A percentile compares a stretch with the other conserved stretches of the same genome.
phyloP scores from a whole-genome alignment of 2,888 invertebrate genomes.

The Petrolisthes manimaculis region DNA sequence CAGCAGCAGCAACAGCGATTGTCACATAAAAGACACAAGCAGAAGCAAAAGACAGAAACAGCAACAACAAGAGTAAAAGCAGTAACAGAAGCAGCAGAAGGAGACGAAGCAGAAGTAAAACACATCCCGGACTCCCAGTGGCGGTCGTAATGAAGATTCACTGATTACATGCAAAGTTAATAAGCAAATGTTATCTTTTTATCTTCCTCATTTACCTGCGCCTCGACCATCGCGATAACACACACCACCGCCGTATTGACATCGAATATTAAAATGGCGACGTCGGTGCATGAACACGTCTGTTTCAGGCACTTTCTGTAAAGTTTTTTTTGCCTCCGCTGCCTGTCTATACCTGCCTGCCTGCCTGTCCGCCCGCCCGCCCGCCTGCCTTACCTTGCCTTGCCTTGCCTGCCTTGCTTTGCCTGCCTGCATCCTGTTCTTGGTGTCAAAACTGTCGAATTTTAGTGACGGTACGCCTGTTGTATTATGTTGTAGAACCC shows the following conservation, averaged over 20 bases:
- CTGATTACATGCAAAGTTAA: slow-evolving; percentile 36
- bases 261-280: slow-evolving; percentile 21
- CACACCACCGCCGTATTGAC: slow-evolving; percentile 25
- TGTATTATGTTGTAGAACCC: too few relatives aligned
- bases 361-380: not conserved
- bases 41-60: not conserved
- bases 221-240: slow-evolving; percentile 37
- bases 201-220: slow-evolving; percentile 36
- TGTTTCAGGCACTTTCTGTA: slow-evolving; percentile 25
- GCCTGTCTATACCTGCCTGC: not conserved
- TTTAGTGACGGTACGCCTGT: not conserved
- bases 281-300: slow-evolving; percentile 16
- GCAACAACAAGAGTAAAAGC: not conserved
- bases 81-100: not conserved
- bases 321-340: slow-evolving; percentile 2
- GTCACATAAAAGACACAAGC: not conserved
- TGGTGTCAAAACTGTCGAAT: not conserved
- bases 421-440: not conserved
- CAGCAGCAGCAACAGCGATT: not conserved
- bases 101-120: not conserved
- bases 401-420: not conserved
- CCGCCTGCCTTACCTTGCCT: not conserved
- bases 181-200: slow-evolving; percentile 39
- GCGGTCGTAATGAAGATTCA: slow-evolving; percentile 33
- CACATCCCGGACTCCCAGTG: not conserved